Base-by-base conservation (phyloP, 2,888 invertebrate genomes). In the Phrixothrix hirtus region DNA sequence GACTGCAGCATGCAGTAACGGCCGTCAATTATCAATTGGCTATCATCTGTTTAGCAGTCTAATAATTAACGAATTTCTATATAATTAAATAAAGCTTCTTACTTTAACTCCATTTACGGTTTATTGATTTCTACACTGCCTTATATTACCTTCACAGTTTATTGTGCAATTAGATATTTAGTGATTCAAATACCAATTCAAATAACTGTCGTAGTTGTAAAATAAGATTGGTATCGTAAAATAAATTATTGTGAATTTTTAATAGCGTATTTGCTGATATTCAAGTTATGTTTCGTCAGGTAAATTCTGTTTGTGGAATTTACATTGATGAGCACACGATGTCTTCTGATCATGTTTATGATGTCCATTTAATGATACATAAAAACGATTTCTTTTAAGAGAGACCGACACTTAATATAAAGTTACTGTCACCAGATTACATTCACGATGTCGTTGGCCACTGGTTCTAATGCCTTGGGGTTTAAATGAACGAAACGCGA, bases 361-460 rank as follows among this genome's bases (percentile, higher is more conserved):
- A 55, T 49, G 44, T 49, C 43, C 54, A 55, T 45, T 49, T 55
- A 55, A 48, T 49, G 49, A 55, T 49, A 49, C 45, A 55, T 55
- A 55, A 55, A 55, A 55, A 49, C 54, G 44, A 49, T 55, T 55
- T 55, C 49, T 44, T 55, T 55, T 55, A 32, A 39, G 49, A 55
- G 45, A 55, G 39, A 41, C 54, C 49, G 54, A 55, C 54, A 45
- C 45, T 36, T 45, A 49, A 45, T 54, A 49, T 55, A 55, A 55
- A 55, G 49, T 55, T 49, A 38, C 54, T 55, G 54, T 55, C 54
- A 55, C 54, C 54, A 55, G 45, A 49, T 55, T 55, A 55, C 38
- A 41, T 32, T 49, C 34, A 30, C 44, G 54, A 55, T 55, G 54
- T 55, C 48, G 54, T 43, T 48, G 43, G 54, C 48, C 54, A 53